Percentiles rank a stretch among this genome's conserved stretches.
phyloP scores from a whole-genome alignment of 2,797 vertebrate genomes.

The Sebastes hubbsi region DNA sequence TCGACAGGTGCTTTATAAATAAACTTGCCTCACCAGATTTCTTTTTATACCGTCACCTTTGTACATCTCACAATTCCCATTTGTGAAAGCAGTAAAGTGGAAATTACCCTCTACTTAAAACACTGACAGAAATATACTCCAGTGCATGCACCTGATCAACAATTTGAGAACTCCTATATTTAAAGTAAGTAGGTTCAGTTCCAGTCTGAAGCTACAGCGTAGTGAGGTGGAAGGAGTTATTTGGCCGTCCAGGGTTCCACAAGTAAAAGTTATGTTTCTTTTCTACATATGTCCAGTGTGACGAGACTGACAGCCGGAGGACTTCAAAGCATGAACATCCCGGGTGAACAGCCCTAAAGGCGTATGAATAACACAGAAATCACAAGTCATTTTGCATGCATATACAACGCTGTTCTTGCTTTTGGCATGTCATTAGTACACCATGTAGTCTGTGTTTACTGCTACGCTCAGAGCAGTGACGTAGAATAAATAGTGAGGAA shows the following conservation, averaged over 20 bases:
- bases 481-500: rapidly evolving
- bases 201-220: background rate
- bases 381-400: too few species aligned
- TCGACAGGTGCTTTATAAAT: background rate
- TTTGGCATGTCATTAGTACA: too few species aligned
- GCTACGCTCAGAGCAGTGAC: too few species aligned
- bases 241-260: background rate
- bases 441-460: too few species aligned
- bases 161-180: background rate
- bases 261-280: background rate
- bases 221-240: background rate
- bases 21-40: background rate
- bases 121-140: background rate
- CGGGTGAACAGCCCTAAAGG: too few species aligned
- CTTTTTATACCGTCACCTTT: background rate
- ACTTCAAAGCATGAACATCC: too few species aligned
- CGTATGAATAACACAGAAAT: too few species aligned
- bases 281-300: background rate
- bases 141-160: background rate
- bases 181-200: background rate
- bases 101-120: background rate
- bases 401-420: too few species aligned
- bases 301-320: too few species aligned
- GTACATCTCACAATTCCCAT: background rate
- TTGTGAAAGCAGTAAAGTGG: background rate